These are phyloP conservation scores for Spea hammondii DNA, from an alignment of 2,797 vertebrate genomes.

Conservation along the genomic window DNA sequence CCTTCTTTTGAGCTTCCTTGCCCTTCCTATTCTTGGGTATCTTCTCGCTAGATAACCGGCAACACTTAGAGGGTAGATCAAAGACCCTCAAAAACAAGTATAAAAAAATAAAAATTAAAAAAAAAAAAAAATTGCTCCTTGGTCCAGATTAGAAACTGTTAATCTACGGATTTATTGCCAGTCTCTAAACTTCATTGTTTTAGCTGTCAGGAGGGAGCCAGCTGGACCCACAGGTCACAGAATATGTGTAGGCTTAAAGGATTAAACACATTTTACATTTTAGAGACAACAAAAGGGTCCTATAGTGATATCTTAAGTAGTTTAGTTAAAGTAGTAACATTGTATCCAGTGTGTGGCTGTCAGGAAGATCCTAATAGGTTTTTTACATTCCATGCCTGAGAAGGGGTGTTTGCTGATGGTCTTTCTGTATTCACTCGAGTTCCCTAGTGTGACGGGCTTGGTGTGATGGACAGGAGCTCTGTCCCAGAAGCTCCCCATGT, in stretches of 20 bases:
- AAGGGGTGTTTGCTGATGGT: conserved; percentile 45
- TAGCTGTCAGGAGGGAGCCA: conserved; percentile 46
- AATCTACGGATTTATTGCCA: conserved; percentile 53
- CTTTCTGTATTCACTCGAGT: conserved; percentile 44
- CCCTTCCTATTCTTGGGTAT: not conserved
- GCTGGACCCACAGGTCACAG: conserved; percentile 45
- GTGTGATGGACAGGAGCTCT: conserved; percentile 49
- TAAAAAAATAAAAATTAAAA: conserved; percentile 18
- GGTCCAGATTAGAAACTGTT: conserved; percentile 48
- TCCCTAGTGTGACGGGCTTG: conserved; percentile 45
- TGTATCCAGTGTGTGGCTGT: conserved; percentile 52
- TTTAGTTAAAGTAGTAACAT: conserved; percentile 53
- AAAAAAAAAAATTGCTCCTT: conserved; percentile 31
- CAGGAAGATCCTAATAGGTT: conserved; percentile 48
- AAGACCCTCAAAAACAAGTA: conserved; percentile 31
- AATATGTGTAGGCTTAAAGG: conserved; percentile 53
- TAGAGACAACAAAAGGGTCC: conserved; percentile 49
- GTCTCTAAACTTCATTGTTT: conserved; percentile 54
- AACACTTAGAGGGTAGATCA: conserved; percentile 33
- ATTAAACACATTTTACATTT: conserved; percentile 55
- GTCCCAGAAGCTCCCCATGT: conserved; percentile 40
- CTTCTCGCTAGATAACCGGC: conserved; percentile 11
- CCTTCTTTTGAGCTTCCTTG: not conserved
- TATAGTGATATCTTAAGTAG: conserved; percentile 53
- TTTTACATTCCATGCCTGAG: conserved; percentile 46